Evolutionary conservation across 2,888 invertebrate species (phyloP).

Genomic region (Tipula confusa): DNA sequence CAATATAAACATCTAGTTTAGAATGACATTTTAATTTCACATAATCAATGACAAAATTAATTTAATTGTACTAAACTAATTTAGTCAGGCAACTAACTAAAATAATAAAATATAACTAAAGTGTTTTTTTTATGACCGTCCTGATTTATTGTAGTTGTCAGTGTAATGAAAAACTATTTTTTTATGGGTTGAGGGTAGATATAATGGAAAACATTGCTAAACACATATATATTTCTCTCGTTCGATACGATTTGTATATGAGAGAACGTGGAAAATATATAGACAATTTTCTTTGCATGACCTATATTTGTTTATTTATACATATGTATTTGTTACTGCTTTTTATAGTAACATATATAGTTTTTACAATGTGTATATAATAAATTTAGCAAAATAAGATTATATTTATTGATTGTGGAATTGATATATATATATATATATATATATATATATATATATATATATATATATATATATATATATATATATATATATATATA

Average conservation of each 20-base stretch:
- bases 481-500: no score
- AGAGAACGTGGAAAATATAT: not conserved
- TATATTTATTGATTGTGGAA: not conserved
- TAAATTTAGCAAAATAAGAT: not conserved
- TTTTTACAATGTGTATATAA: not conserved
- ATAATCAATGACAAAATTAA: not conserved
- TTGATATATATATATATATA: not conserved
- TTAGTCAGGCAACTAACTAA: not conserved
- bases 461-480: no score
- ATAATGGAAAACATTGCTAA: not conserved
- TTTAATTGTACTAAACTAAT: not conserved
- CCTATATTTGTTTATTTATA: not conserved
- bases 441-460: no score
- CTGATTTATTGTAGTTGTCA: not conserved
- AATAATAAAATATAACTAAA: not conserved
- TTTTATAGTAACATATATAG: no score
- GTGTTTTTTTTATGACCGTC: not conserved
- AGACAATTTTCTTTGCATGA: not conserved
- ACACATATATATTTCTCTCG: not conserved
- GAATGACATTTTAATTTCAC: not conserved
- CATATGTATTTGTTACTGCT: not conserved
- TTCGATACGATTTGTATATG: not conserved
- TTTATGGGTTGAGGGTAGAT: not conserved
- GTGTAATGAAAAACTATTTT: not conserved
- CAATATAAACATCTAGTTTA: not conserved